Percentiles rank a stretch among this genome's conserved stretches.
Evolutionary conservation across 2,888 invertebrate genomes (phyloP).

Genomic region (Hypolimnas misippus): DNA sequence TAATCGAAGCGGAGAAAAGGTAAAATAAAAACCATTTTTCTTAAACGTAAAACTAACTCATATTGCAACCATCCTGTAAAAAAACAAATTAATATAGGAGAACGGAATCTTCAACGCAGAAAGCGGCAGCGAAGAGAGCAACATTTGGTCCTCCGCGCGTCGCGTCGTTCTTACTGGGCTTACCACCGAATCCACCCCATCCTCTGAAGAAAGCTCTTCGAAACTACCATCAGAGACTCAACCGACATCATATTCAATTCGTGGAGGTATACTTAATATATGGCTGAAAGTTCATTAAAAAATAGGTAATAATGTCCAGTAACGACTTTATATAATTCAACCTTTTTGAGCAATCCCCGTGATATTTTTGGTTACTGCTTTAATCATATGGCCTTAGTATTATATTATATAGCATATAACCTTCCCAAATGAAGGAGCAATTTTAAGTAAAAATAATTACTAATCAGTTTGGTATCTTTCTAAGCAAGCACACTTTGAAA

Average conservation of each 20-base stretch:
- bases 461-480: too few species aligned
- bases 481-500: too few species aligned
- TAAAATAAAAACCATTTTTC: conserved; percentile 51
- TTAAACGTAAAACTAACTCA: not conserved
- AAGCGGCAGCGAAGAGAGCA: conserved; percentile 52
- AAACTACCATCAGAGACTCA: conserved; percentile 67
- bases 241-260: conserved; percentile 71
- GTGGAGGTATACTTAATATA: conserved; percentile 59
- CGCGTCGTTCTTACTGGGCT: conserved; percentile 72
- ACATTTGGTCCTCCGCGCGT: conserved; percentile 71
- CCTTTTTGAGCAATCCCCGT: too few species aligned
- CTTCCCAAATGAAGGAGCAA: too few species aligned
- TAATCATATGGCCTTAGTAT: too few species aligned
- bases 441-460: too few species aligned
- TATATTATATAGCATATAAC: too few species aligned
- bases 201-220: conserved; percentile 71
- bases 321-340: too few species aligned
- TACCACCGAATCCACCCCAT: conserved; percentile 72
- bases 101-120: conserved; percentile 62
- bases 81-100: conserved; percentile 52
- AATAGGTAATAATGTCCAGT: too few species aligned
- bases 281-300: not conserved
- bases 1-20: conserved; percentile 60
- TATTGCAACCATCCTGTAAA: not conserved
- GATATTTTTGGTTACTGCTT: too few species aligned